Evolutionary conservation across 2,797 vertebrate genomes (phyloP).

Genomic region (Pagetopsis macropterus): DNA sequence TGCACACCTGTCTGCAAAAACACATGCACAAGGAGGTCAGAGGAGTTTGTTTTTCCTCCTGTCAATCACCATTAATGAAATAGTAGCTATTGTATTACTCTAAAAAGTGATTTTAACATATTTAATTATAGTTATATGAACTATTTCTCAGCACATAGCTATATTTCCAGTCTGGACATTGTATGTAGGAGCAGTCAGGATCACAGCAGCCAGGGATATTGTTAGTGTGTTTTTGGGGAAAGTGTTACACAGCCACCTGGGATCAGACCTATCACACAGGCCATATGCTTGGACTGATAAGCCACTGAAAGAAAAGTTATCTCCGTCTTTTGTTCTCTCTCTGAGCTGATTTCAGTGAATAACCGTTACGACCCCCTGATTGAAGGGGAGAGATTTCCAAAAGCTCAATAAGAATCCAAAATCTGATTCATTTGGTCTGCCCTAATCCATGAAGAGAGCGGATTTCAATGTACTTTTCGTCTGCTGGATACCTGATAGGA

Average conservation of each 20-base stretch:
- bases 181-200: constrained; percentile 5
- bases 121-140: not conserved
- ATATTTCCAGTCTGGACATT: not conserved
- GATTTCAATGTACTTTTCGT: constrained; percentile 64
- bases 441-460: constrained; percentile 51
- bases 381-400: constrained; percentile 28
- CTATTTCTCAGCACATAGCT: not conserved
- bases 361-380: constrained; percentile 16
- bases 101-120: constrained; percentile 15
- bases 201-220: constrained; percentile 3
- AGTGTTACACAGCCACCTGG: constrained; percentile 37
- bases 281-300: constrained; percentile 66
- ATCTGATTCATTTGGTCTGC: constrained; percentile 47
- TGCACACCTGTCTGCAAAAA: constrained; percentile 65
- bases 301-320: constrained; percentile 20
- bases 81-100: constrained; percentile 13
- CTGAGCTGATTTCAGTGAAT: constrained; percentile 45
- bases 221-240: constrained; percentile 17
- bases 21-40: constrained; percentile 24
- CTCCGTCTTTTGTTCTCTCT: constrained; percentile 47
- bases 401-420: constrained; percentile 42
- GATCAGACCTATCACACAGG: constrained; percentile 46
- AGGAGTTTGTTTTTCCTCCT: not conserved
- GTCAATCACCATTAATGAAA: constrained; percentile 40
- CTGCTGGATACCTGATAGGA: constrained; percentile 60